Base-by-base conservation (phyloP, 2,113 vertebrate genomes). In the Sinocyclocheilus anshuiensis region DNA sequence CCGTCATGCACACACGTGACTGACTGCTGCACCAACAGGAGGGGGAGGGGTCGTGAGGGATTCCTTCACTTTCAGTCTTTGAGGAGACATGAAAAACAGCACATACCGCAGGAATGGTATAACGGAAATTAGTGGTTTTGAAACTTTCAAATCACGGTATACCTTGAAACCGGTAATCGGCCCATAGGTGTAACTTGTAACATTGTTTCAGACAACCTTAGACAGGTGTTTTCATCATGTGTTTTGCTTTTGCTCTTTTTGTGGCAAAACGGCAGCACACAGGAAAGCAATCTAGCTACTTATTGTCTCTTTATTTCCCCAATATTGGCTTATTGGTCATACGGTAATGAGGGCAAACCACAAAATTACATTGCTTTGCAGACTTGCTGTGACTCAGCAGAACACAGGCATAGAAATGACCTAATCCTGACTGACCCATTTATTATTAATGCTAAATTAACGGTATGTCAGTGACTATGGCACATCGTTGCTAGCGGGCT, bases 381-480 rank as follows among this genome's bases (percentile, higher is more conserved):
- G 7, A 10, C 59, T 65, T n/a, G 33, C n/a, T 36, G 10, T 79
- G 77, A 81, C 78, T 81, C 78, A 63, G 55, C 36, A 15, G 33
- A 61, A n/a, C 15, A 7, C 33, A 42, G 33, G 5, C 57, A 22
- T 78, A 57, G 33, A 57, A 81, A 42, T 63, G n/a, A 26, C 42
- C 16, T 67, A 20, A 81, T 67, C 39, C 29, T 24, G 39, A 57
- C 50, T 61, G 77, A 61, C 39, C 42, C 77, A 86, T 86, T 71
- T 59, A 86, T 72, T 59, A 57, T 86, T 86, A 69, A 86, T 72
- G 65, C 45, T 39, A 55, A 80, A 45, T 86, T 72, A 80, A 86
- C 69, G 15, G 24, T 12, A 15, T 48, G 55, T 81, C 69, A 74
- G 50, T 42, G 20, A 42, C 63, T 81, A 10, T 12, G n/a, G 53